Evolutionary conservation across 2,113 vertebrate species (phyloP).

Genomic region (Danio rerio): DNA sequence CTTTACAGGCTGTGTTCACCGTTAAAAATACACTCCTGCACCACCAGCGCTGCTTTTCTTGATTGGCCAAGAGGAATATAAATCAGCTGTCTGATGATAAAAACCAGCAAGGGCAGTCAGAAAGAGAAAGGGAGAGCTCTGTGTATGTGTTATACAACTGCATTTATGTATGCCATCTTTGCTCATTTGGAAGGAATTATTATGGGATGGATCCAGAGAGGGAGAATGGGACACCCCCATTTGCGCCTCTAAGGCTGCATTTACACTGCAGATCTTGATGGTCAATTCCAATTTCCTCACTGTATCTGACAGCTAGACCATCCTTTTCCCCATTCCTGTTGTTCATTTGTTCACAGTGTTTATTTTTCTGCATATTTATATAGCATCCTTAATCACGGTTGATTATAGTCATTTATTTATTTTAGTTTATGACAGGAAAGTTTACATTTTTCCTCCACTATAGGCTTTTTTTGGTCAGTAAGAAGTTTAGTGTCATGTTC

Average conservation of each 20-base stretch:
- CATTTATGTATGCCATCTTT: slow-evolving; percentile 44
- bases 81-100: slow-evolving; percentile 53
- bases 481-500: too few relatives aligned
- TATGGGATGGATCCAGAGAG: slow-evolving; percentile 27
- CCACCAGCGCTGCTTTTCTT: slow-evolving; percentile 47
- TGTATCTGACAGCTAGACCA: too few relatives aligned
- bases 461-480: too few relatives aligned
- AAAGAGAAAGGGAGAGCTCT: slow-evolving; percentile 19
- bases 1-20: slow-evolving; percentile 37
- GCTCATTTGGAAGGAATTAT: slow-evolving; percentile 50
- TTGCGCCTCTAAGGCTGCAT: neutral
- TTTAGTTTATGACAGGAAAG: too few relatives aligned
- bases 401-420: too few relatives aligned
- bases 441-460: too few relatives aligned
- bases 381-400: too few relatives aligned
- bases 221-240: neutral
- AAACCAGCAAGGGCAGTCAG: neutral
- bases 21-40: slow-evolving; percentile 45
- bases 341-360: too few relatives aligned
- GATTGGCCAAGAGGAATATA: slow-evolving; percentile 42
- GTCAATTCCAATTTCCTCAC: too few relatives aligned
- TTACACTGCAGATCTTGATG: too few relatives aligned
- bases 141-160: slow-evolving; percentile 26
- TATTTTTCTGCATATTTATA: too few relatives aligned
- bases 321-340: too few relatives aligned